Evolutionary conservation across 1,140 invertebrate genomes (phyloP).

Genomic region (Octopus sinensis): DNA sequence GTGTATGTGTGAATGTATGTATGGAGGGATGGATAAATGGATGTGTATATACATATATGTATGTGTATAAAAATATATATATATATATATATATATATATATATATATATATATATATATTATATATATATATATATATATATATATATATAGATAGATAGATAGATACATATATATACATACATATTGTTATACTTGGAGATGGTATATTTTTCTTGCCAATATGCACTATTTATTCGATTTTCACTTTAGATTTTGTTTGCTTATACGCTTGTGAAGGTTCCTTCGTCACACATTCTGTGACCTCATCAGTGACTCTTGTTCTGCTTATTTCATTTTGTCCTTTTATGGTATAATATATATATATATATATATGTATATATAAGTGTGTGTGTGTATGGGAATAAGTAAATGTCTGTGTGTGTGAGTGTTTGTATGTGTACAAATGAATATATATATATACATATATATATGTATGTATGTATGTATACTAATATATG

Average conservation of each 20-base stretch:
- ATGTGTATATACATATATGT: background rate
- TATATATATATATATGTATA: background rate
- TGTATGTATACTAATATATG: too few species aligned
- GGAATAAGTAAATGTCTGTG: background rate
- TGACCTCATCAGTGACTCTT: too few species aligned
- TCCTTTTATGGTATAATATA: background rate
- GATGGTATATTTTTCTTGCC: too few species aligned
- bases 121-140: background rate
- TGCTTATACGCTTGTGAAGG: too few species aligned
- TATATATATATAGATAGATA: background rate
- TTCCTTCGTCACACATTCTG: too few species aligned
- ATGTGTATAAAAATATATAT: background rate
- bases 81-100: slow-evolving; percentile 6
- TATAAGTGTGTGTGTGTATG: background rate
- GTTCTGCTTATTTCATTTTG: background rate
- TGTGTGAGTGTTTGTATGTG: background rate
- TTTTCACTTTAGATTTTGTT: too few species aligned
- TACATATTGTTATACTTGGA: background rate
- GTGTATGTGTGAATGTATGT: background rate
- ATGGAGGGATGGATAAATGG: background rate
- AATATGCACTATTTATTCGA: too few species aligned
- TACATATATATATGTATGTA: background rate
- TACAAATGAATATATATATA: background rate
- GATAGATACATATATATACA: background rate
- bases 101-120: slow-evolving; percentile 1